These are phyloP conservation scores for Scaptomyza hsui DNA, from an alignment of 1,140 invertebrate genomes.

Conservation along the genomic window DNA sequence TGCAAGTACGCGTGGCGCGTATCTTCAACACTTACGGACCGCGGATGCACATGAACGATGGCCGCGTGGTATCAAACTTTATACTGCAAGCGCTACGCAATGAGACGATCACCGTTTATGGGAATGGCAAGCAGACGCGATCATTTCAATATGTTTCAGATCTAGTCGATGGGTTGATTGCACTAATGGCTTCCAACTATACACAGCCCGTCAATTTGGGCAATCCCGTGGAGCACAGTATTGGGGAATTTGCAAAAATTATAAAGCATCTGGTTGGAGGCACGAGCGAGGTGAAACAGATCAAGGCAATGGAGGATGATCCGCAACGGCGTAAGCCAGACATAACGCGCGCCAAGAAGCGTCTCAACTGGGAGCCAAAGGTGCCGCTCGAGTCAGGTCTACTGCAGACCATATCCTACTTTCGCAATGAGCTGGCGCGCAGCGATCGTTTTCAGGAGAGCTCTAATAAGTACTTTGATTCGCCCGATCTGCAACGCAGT, in stretches of 20 bases:
- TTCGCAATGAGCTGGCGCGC: conserved; percentile 92
- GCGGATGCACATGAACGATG: conserved; percentile 99
- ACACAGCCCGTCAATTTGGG: conserved; percentile 97
- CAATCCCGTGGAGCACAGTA: conserved; percentile 99
- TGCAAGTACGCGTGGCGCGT: conserved; percentile 96
- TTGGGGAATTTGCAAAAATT: conserved; percentile 97
- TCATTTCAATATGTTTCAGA: conserved; percentile 99
- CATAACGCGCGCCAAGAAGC: conserved; percentile 93
- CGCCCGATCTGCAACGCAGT: conserved; percentile 62
- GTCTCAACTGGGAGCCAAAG: conserved; percentile 97
- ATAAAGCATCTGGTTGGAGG: conserved; percentile 95
- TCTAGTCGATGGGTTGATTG: conserved; percentile 96
- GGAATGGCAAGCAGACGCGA: conserved; percentile 97
- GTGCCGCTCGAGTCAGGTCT: conserved; percentile 92
- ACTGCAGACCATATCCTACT: conserved; percentile 95
- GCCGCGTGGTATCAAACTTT: conserved; percentile 99
- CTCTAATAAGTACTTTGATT: conserved; percentile 78
- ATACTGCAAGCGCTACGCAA: conserved; percentile 98
- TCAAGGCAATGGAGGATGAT: conserved; percentile 96
- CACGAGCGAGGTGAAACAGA: conserved; percentile 92
- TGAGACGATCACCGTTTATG: conserved; percentile 98
- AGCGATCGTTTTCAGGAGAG: conserved; percentile 80
- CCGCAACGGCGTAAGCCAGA: conserved; percentile 97
- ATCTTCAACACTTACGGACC: conserved; percentile 99
- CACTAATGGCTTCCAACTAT: conserved; percentile 97